Evolutionary conservation across 2,797 vertebrate genomes (phyloP), one percentile per base, ranked within the genome.

Genomic region (Hybognathus amarus): DNA sequence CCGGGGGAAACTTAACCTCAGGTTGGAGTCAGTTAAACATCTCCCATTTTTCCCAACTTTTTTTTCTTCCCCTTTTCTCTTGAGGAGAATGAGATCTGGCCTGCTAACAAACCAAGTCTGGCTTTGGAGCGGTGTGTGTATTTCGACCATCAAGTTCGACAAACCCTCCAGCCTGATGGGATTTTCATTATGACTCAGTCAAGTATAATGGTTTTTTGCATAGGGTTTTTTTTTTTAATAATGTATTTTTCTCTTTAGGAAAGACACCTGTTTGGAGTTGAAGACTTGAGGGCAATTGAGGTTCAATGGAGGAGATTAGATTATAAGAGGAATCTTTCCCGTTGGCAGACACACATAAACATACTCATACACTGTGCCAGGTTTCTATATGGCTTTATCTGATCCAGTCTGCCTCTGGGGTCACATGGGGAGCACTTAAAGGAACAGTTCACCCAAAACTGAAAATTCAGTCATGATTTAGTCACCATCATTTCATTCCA

Each of bases 21-120:
- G 74, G 83, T 83, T 90, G 87, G 89, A 89, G 80, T 88, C 45
- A 78, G 85, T 85, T 87, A 89, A 86, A 87, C 70, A 38, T 52
- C 76, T 24, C 76, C 78, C 36, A n/a, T 82, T 75, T 45, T 74
- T 17, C n/a, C 80, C 45, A 5, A 15, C 13, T 17, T 80, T 42
- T 33, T 50, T 80, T 61, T 56, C 30, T 33, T 33, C 30, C 30
- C 40, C 45, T 77, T 27, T 77, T 71, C 33, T 71, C 54, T 63
- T 12, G 13, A 70, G 38, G n/a, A 47, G 52, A 73, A 77, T 73
- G 52, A 82, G 8, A 64, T 40, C 24, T 2, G 64, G 66, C 56
- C 56, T 42, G 18, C 45, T 69, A 61, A 82, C 73, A 61, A 64
- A 68, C 79, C 42, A 50, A n/a, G 61, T 80, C 61, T 64, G 20